Percentiles rank a stretch among this genome's conserved stretches.
These are phyloP conservation scores for Embiotoca jacksoni DNA, from an alignment of 2,113 vertebrate genomes.

Conservation along the genomic window DNA sequence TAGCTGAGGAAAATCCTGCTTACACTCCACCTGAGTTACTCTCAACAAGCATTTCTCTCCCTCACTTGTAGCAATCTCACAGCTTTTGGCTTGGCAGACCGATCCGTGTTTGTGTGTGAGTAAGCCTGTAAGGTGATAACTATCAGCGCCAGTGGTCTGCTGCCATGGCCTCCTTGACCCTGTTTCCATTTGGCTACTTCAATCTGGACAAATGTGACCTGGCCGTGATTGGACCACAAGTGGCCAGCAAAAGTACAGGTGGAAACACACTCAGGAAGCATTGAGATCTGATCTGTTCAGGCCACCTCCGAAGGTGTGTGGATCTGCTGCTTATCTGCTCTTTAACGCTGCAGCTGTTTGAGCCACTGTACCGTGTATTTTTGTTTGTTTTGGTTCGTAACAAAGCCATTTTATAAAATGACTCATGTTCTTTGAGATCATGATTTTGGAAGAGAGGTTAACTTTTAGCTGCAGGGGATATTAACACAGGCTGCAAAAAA, in stretches of 20 bases:
- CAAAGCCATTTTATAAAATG: constrained; percentile 1
- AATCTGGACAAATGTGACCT: too few relatives aligned
- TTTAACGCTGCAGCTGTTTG: neutral
- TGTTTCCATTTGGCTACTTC: too few relatives aligned
- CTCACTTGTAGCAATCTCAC: neutral
- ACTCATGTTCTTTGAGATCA: neutral
- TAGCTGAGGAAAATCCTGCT: neutral
- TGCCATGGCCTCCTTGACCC: neutral
- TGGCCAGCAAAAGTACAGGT: too few relatives aligned
- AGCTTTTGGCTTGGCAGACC: constrained; percentile 5
- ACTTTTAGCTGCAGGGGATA: constrained; percentile 8
- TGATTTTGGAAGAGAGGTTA: neutral
- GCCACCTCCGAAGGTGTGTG: too few relatives aligned
- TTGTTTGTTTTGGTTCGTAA: constrained; percentile 17
- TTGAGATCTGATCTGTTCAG: too few relatives aligned
- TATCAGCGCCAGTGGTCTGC: too few relatives aligned
- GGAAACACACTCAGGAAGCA: too few relatives aligned
- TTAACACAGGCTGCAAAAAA: constrained; percentile 14
- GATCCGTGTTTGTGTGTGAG: neutral
- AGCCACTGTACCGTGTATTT: neutral
- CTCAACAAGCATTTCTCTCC: neutral
- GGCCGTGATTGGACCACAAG: too few relatives aligned
- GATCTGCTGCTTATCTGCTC: constrained; percentile 13
- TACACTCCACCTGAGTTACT: neutral
- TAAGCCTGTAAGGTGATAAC: neutral